Conservation (phyloP, 2,797 vertebrate genomes). For the Carduelis carduelis region DNA sequence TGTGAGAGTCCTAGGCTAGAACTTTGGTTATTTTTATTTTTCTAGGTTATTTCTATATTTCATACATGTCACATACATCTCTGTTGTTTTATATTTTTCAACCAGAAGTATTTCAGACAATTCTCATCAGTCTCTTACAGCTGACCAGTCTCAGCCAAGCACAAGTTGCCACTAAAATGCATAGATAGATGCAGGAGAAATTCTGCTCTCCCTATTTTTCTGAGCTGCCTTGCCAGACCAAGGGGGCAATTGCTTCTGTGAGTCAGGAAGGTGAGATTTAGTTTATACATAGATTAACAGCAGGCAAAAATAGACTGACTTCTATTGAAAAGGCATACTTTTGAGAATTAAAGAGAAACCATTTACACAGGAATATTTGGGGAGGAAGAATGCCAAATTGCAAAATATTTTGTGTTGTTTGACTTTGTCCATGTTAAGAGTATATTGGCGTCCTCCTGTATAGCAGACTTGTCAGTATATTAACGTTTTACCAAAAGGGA, state of each 20-base stretch:
- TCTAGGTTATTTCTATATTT: not conserved
- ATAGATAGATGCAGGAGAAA: not conserved
- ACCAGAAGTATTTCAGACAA: not conserved
- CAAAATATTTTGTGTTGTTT: not conserved
- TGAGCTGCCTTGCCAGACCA: not conserved
- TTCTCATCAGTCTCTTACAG: not conserved
- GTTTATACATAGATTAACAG: not conserved
- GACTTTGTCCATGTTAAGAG: not conserved
- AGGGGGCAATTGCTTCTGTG: not conserved
- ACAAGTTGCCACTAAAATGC: not conserved
- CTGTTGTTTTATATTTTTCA: not conserved
- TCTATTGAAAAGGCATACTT: not conserved
- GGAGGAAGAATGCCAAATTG: not conserved
- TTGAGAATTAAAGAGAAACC: not conserved
- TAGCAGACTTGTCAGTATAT: not conserved
- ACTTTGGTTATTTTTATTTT: not conserved
- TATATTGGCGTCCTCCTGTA: not conserved
- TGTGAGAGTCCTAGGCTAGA: not conserved
- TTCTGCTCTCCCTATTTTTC: not conserved
- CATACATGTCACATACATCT: not conserved
- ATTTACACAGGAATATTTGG: not conserved
- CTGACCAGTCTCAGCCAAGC: not conserved
- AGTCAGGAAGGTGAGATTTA: not conserved
- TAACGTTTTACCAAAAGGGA: not conserved
- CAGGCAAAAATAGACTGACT: not conserved